Base-by-base conservation (phyloP, 2,888 invertebrate species). In the Neoaliturus tenellus region DNA sequence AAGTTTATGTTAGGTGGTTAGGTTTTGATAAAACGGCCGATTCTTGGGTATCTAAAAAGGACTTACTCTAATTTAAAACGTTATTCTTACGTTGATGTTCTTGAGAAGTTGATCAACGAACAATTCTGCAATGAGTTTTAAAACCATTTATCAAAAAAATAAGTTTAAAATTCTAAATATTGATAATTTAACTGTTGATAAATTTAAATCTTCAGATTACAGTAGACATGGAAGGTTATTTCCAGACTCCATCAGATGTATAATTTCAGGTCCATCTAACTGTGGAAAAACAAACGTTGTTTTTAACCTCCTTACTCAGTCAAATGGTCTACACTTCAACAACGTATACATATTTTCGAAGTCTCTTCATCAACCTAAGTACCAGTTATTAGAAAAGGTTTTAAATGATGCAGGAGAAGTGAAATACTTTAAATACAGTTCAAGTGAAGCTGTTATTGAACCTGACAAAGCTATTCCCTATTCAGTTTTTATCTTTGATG, bases 401-500 rank as follows among this genome's bases (percentile, higher is more conserved):
- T 17, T 83, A 0, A 35, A 35, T n/a, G 23, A 51, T 51, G 51
- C 23, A 6, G 4, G 20, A 12, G 31, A 51, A 48, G 51, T 81
- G 10, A 69, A 80, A 3, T 83, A 35, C 39, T 80, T 51, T 33
- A 69, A 51, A 23, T 83, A 35, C 71, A 69, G 33, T 35, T 51
- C 80, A 28, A 83, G 44, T 55, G 80, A 83, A 12, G 39, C 48
- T 55, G 28, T 83, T 20, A 48, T 69, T 12, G 14, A 83, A 25
- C 83, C 80, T 39, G 25, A 71, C 25, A 31, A 83, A 48, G 80
- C 71, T 12, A 23, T 33, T 17, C 80, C 80, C 10, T 51, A 83
- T 83, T 83, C 71, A 14, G 80, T 83, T n/a, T 75, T 83, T 31
- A 81, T 83, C 39, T 83, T 83, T 55, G 80, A 83, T 17, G 81